A percentile compares a stretch with the other conserved stretches of the same genome.
phyloP scores from a whole-genome alignment of 2,113 vertebrate species.

The Lophotis ruficrista region DNA sequence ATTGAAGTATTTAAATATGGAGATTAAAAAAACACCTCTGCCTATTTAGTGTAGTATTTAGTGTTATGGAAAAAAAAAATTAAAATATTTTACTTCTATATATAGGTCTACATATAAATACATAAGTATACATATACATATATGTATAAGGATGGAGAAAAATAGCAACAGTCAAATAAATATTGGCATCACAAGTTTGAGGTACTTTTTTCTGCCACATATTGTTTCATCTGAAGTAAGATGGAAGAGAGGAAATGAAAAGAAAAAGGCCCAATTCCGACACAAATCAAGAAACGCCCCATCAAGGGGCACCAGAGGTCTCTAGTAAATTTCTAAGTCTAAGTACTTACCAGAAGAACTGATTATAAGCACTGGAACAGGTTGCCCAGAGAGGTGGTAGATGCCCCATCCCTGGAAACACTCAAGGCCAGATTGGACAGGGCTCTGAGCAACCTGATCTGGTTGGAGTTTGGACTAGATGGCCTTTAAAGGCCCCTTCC shows the following conservation, averaged over 20 bases:
- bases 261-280: neutral
- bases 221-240: neutral
- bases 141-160: neutral
- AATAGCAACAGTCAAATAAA: neutral
- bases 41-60: neutral
- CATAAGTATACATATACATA: fast-evolving
- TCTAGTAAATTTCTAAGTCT: neutral
- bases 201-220: neutral
- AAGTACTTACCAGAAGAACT: neutral
- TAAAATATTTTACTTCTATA: neutral
- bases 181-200: neutral
- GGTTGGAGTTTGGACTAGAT: too few species aligned
- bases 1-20: neutral
- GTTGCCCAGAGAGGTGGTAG: too few species aligned
- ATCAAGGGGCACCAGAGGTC: neutral
- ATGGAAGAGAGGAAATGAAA: neutral
- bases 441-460: too few species aligned
- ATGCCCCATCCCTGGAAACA: too few species aligned
- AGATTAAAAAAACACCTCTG: fast-evolving
- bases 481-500: too few species aligned
- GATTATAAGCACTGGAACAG: neutral
- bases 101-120: neutral
- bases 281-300: neutral
- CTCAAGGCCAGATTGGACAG: too few species aligned
- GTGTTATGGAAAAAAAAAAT: neutral